Conservation (phyloP, 2,113 vertebrate species). For the Bettongia penicillata region DNA sequence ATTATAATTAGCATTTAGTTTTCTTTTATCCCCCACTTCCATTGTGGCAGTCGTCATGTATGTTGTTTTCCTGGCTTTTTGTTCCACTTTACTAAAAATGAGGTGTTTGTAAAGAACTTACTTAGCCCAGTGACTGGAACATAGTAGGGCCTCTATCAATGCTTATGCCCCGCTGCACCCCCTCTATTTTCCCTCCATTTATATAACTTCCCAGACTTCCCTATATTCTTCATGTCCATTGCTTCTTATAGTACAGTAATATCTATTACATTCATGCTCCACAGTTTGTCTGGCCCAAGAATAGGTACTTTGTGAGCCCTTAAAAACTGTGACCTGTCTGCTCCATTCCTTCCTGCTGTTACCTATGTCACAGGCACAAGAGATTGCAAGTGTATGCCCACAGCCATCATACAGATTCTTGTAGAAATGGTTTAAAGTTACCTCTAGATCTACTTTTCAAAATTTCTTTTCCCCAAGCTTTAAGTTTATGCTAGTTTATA, state of each 20-base stretch:
- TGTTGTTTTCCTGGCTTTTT: neutral
- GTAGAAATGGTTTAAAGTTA: neutral
- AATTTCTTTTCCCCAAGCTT: constrained; percentile 12
- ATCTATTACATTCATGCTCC: neutral
- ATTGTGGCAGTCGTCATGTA: neutral
- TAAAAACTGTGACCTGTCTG: neutral
- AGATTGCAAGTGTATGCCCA: neutral
- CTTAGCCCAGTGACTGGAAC: neutral
- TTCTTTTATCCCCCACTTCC: neutral
- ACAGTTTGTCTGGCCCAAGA: neutral
- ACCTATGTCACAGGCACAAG: neutral
- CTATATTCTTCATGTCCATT: neutral
- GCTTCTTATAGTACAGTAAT: neutral
- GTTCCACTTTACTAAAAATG: neutral
- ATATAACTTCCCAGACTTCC: neutral
- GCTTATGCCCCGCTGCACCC: no score
- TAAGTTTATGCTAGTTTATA: neutral
- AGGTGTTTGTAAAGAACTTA: neutral
- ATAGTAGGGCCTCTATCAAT: neutral
- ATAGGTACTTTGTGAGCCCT: neutral
- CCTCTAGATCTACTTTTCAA: neutral
- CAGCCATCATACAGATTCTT: neutral
- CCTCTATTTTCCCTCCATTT: neutral
- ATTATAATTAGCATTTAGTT: no score
- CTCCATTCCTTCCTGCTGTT: neutral